Evolutionary conservation across 2,888 invertebrate species (phyloP).

Genomic region (Spodoptera picta): DNA sequence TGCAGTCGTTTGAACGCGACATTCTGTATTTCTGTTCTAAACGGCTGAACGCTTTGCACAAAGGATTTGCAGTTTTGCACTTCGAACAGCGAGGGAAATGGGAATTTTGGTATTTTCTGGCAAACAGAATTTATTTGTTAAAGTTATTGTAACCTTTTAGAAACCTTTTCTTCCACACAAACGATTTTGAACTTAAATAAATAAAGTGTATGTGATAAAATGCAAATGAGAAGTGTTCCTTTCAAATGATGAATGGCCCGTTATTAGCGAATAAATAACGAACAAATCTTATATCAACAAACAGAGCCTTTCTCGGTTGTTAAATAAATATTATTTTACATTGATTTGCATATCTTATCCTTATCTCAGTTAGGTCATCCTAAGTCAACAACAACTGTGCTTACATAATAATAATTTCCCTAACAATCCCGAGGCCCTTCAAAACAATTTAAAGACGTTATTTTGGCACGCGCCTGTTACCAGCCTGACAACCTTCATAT

Average conservation of each 20-base stretch:
- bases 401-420: constrained; percentile 45
- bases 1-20: constrained; percentile 32
- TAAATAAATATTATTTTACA: constrained; percentile 11
- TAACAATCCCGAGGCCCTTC: constrained; percentile 50
- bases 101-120: constrained; percentile 15
- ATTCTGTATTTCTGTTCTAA: constrained; percentile 42
- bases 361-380: constrained; percentile 28
- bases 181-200: too few species aligned
- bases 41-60: constrained; percentile 34
- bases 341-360: constrained; percentile 8
- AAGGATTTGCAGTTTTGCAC: constrained; percentile 11
- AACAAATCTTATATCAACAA: constrained; percentile 12
- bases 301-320: constrained; percentile 2
- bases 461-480: constrained; percentile 68
- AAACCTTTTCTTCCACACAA: too few species aligned
- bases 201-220: too few species aligned
- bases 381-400: constrained; percentile 36
- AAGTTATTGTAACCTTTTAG: constrained; percentile 1
- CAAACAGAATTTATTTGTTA: background rate
- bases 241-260: background rate
- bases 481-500: constrained; percentile 50
- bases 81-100: constrained; percentile 8
- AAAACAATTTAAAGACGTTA: constrained; percentile 63
- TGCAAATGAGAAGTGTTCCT: too few species aligned
- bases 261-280: constrained; percentile 4